Percentiles rank a stretch among this genome's conserved stretches.
Evolutionary conservation across 2,113 vertebrate genomes (phyloP).

Genomic region (Sorex araneus): DNA sequence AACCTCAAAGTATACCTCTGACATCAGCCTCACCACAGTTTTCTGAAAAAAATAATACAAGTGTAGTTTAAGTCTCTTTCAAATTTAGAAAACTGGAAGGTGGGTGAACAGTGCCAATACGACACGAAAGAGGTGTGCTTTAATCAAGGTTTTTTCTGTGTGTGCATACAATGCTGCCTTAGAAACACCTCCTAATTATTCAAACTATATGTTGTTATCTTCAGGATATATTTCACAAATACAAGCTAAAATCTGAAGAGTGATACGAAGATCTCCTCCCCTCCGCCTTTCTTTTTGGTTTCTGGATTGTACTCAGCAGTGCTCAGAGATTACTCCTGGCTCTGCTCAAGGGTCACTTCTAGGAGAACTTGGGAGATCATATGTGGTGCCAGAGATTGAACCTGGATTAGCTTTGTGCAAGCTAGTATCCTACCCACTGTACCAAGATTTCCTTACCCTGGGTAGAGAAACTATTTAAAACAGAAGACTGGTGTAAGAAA

Average conservation of each 20-base stretch:
- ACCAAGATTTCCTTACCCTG: background rate
- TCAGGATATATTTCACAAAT: background rate
- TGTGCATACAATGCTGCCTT: background rate
- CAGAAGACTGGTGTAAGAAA: background rate
- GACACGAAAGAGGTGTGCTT: background rate
- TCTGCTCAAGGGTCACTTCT: too few species aligned
- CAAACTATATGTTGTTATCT: background rate
- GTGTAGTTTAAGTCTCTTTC: background rate
- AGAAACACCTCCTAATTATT: background rate
- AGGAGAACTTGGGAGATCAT: too few species aligned
- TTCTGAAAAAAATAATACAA: background rate
- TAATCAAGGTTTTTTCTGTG: fast-evolving
- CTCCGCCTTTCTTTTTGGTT: too few species aligned
- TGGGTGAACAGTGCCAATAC: fast-evolving
- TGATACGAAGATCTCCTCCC: background rate
- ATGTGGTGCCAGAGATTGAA: too few species aligned
- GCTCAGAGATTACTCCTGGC: too few species aligned
- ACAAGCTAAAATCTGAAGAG: constrained; percentile 2
- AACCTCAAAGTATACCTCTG: background rate
- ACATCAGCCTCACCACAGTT: background rate
- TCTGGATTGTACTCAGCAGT: too few species aligned
- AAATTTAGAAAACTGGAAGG: background rate
- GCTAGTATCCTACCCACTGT: too few species aligned
- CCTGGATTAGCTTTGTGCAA: too few species aligned
- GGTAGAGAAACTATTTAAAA: background rate